Conservation (phyloP, 92 coral and sea anemone species). For the Parazoanthus swiftii region DNA sequence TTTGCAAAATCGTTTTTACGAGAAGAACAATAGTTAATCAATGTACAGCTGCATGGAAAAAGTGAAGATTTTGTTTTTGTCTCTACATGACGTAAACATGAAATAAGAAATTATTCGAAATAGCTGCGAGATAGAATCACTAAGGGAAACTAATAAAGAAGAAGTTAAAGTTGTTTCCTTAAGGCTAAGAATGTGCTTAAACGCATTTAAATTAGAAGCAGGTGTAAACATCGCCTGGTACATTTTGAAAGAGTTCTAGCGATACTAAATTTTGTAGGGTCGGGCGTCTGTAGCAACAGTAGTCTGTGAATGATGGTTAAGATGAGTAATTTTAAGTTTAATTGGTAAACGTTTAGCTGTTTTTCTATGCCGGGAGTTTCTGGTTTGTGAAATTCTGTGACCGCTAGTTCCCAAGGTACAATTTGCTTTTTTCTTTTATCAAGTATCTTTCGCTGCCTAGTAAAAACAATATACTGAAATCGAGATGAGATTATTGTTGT, state of each 20-base stretch:
- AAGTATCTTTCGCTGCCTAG: background rate
- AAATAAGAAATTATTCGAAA: background rate
- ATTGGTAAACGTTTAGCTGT: no score
- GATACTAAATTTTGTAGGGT: background rate
- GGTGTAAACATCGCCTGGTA: background rate
- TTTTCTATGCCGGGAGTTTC: no score
- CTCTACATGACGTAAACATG: background rate
- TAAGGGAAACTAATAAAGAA: background rate
- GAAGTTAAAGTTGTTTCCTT: background rate
- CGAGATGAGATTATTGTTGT: background rate
- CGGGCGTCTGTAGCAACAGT: no score
- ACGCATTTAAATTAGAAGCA: background rate
- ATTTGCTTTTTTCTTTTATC: background rate
- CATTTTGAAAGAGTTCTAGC: background rate
- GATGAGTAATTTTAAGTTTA: no score
- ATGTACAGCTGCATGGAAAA: background rate
- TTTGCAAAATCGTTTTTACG: background rate
- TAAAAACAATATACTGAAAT: background rate
- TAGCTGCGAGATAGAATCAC: background rate
- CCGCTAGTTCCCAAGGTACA: background rate
- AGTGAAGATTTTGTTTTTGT: background rate
- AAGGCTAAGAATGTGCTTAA: background rate
- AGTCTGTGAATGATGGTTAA: no score
- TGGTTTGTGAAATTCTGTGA: no score
- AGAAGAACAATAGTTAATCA: background rate